Percentiles rank a stretch among this genome's conserved stretches.
These are phyloP conservation scores for Xestia rhomboidea DNA, from an alignment of 2,888 invertebrate genomes.

Conservation along the genomic window DNA sequence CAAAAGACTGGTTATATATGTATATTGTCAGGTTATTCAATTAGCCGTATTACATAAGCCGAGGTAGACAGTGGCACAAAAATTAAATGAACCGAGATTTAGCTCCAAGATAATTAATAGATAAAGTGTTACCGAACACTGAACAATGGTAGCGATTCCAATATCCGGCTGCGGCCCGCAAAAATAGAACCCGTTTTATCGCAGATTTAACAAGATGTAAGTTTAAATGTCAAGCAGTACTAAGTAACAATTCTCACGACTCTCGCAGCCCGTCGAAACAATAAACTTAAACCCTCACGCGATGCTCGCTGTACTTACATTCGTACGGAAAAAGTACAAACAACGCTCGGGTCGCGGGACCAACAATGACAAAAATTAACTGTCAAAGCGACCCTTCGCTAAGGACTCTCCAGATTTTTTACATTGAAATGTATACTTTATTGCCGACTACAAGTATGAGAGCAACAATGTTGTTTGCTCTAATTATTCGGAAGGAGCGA, in stretches of 20 bases:
- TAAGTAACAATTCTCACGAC: constrained; percentile 84
- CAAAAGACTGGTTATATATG: constrained; percentile 46
- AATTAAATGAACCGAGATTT: constrained; percentile 57
- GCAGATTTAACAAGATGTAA: constrained; percentile 68
- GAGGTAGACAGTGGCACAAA: constrained; percentile 62
- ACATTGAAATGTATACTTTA: constrained; percentile 88
- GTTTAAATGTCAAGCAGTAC: constrained; percentile 72
- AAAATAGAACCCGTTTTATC: constrained; percentile 60
- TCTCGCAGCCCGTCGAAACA: constrained; percentile 81
- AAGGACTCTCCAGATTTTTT: constrained; percentile 84
- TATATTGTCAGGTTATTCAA: constrained; percentile 56
- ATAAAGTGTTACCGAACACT: constrained; percentile 62
- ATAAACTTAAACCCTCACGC: constrained; percentile 75
- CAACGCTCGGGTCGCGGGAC: constrained; percentile 72
- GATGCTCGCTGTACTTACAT: constrained; percentile 75
- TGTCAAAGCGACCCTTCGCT: constrained; percentile 82
- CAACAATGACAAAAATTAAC: constrained; percentile 88
- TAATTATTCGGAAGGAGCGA: constrained; percentile 90
- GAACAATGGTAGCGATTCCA: constrained; percentile 63
- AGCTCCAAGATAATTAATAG: constrained; percentile 52
- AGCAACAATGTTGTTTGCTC: constrained; percentile 80
- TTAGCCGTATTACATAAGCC: constrained; percentile 56
- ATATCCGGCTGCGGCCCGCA: constrained; percentile 60
- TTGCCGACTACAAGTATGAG: constrained; percentile 76
- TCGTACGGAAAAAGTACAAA: constrained; percentile 79